These are phyloP conservation scores for Yoshiicerus persimilis DNA, from an alignment of 1,140 invertebrate genomes.

Conservation along the genomic window DNA sequence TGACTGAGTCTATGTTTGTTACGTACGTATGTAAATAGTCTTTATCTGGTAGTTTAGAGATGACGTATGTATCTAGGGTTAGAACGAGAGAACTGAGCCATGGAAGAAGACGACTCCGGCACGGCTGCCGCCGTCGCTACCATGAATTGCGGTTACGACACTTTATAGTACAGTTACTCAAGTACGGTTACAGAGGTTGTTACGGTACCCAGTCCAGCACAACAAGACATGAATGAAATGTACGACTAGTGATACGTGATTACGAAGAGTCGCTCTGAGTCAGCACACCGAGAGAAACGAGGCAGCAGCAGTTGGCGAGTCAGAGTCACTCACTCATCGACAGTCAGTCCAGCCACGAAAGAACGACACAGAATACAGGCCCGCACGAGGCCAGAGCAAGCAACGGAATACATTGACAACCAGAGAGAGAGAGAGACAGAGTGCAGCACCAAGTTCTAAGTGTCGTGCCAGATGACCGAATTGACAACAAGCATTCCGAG, in stretches of 20 bases:
- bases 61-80: too few relatives aligned
- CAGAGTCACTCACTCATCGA: background rate
- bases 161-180: too few relatives aligned
- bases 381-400: background rate
- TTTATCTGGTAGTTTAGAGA: too few relatives aligned
- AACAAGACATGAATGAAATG: background rate
- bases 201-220: background rate
- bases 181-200: background rate
- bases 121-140: background rate
- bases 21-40: too few relatives aligned
- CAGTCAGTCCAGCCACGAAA: background rate
- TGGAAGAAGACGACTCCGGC: background rate
- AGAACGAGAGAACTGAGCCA: too few relatives aligned
- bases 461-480: background rate
- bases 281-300: background rate
- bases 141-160: background rate
- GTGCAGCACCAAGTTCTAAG: background rate
- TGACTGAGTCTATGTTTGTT: background rate
- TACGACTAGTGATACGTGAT: background rate
- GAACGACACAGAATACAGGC: background rate
- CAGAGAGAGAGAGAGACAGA: background rate
- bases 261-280: background rate
- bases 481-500: background rate
- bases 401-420: background rate
- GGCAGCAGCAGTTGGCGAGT: background rate